Conservation (phyloP, 1,140 invertebrate genomes). For the Hetaerina americana region DNA sequence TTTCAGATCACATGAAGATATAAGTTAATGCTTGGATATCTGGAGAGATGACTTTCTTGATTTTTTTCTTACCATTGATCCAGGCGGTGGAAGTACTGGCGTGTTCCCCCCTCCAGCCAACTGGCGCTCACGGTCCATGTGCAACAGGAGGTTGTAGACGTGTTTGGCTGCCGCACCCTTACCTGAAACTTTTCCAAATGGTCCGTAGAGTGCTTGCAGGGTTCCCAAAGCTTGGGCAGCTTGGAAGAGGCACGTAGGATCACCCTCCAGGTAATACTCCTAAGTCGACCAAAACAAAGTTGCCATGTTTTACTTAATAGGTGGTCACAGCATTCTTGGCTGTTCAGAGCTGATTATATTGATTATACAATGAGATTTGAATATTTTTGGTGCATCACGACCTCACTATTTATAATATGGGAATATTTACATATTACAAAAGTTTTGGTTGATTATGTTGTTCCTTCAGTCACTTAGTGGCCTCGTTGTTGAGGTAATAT, state of each 20-base stretch:
- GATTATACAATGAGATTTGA: too few species aligned
- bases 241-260: slow-evolving; percentile 75
- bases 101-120: slow-evolving; percentile 3
- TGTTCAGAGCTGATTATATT: too few species aligned
- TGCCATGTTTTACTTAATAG: neutral
- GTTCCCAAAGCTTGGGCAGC: slow-evolving; percentile 76
- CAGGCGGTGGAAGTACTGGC: slow-evolving; percentile 24
- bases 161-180: slow-evolving; percentile 79
- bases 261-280: slow-evolving; percentile 75
- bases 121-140: slow-evolving; percentile 54
- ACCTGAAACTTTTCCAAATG: slow-evolving; percentile 77
- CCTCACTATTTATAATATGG: too few species aligned
- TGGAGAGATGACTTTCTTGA: too few species aligned
- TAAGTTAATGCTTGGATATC: too few species aligned
- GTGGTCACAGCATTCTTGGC: slow-evolving; percentile 9
- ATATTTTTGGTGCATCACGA: too few species aligned
- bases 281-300: slow-evolving; percentile 27
- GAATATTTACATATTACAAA: too few species aligned
- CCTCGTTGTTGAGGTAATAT: too few species aligned
- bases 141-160: slow-evolving; percentile 75
- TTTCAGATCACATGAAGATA: too few species aligned
- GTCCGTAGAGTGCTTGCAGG: slow-evolving; percentile 77
- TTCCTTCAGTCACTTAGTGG: too few species aligned
- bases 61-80: neutral
- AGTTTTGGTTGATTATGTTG: too few species aligned